Base-by-base conservation (phyloP, 2,113 vertebrate species). In the Acanthisitta chloris region DNA sequence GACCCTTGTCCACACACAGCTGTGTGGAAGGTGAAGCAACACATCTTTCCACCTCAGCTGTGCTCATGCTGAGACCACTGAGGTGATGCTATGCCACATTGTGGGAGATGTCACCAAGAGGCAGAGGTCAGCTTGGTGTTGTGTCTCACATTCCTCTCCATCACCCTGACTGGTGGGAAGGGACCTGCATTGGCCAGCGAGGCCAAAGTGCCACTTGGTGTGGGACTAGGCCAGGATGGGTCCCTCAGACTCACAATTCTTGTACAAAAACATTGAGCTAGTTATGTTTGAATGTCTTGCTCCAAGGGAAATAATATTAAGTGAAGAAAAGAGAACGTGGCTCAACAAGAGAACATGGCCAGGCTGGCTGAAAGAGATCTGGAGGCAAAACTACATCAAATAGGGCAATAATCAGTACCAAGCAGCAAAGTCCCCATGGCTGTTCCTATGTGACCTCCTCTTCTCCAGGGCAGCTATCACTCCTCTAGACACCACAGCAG, bases 1-100 rank as follows among this genome's bases (percentile, higher is more conserved):
- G 64, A 96, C 88, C 97, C 97, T 90, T 96, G 94, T n/a, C 59
- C 90, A 2, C 7, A 23, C 73, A 29, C 2, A 4, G 71, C 46
- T 61, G 2, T 45, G 77, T 81, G 93, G 96, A 93, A 76, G 40
- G 20, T 65, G 81, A 88, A 54, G 66, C 96, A 91, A 58, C 20
- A 14, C 58, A 36, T 57, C 67, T 14, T 71, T 8, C 26, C 69
- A 26, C 45, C 10, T n/a, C 76, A 17, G 70, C 65, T 36, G n/a
- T 3, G 59, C 59, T 55, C 28, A 54, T 18, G 49, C 72, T 12
- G 4, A 74, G 64, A 45, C 52, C 34, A 7, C 52, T 2, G 61
- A 55, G 79, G 49, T 29, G 31, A 62, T 12, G 70, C 86, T 65
- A 11, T 43, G 69, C 51, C 78, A 65, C 71, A 2, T 15, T 65